phyloP scores from a whole-genome alignment of 2,888 invertebrate species.

The Ennomos fuscantarius region DNA sequence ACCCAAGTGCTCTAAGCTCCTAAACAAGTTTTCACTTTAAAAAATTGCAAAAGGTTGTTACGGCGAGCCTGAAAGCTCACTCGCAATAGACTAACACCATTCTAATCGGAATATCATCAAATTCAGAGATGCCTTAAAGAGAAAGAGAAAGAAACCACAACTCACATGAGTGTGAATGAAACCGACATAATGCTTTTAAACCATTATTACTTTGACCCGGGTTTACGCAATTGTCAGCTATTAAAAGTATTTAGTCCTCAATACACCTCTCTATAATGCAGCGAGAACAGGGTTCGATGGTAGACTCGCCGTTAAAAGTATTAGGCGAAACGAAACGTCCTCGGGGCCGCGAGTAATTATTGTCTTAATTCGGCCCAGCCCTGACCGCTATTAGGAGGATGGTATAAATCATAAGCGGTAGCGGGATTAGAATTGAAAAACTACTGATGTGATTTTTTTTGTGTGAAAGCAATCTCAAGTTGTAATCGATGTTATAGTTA shows the following conservation, averaged over 20 bases:
- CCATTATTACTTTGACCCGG: not conserved
- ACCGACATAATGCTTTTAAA: slow-evolving; percentile 3
- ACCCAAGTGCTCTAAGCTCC: too few species aligned
- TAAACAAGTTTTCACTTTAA: too few species aligned
- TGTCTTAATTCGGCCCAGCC: slow-evolving; percentile 79
- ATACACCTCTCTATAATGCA: slow-evolving; percentile 18
- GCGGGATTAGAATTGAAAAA: slow-evolving; percentile 44
- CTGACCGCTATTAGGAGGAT: slow-evolving; percentile 72
- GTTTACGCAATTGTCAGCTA: slow-evolving; percentile 9
- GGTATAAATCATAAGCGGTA: slow-evolving; percentile 44
- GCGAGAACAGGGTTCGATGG: slow-evolving; percentile 49
- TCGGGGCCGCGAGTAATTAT: slow-evolving; percentile 73
- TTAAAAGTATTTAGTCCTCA: slow-evolving; percentile 43
- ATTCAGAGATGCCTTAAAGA: too few species aligned
- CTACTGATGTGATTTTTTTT: too few species aligned
- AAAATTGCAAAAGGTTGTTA: too few species aligned
- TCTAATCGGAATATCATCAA: too few species aligned
- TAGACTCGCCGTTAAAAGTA: slow-evolving; percentile 69
- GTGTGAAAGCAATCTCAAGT: too few species aligned
- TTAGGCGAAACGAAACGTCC: slow-evolving; percentile 74
- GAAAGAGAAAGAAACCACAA: too few species aligned
- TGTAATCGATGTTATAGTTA: too few species aligned
- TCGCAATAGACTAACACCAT: too few species aligned
- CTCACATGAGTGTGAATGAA: too few species aligned
- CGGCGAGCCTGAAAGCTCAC: too few species aligned